Evolutionary conservation across 2,888 invertebrate genomes (phyloP), one percentile per base, ranked within the genome.

Genomic region (Microchrysa polita): DNA sequence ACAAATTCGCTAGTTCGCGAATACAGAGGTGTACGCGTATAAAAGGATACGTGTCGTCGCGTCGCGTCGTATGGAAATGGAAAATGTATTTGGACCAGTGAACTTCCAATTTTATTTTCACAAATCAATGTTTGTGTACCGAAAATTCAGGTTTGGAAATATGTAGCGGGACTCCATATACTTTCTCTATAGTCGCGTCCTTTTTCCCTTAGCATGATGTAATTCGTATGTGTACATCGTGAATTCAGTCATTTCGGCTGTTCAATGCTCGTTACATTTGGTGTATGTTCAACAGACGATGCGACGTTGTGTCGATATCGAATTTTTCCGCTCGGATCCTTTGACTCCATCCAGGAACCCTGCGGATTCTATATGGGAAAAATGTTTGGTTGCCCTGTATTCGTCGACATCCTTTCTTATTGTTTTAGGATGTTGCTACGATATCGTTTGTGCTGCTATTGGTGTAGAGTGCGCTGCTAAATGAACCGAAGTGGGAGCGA

Each of bases 41-140:
- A n/a, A n/a, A n/a, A n/a, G n/a, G n/a, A n/a, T n/a, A n/a, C n/a
- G n/a, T n/a, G n/a, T n/a, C n/a, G n/a, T n/a, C n/a, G n/a, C n/a
- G n/a, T n/a, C n/a, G n/a, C 72, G 60, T 60, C 60, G 48, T 48
- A 72, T 72, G 27, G 40, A 72, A 72, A 72, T 72, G 72, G 72
- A 72, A 72, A 72, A 72, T 52, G 72, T 72, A 72, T 72, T 72
- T 72, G 72, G 72, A 48, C 72, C 72, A 72, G 57, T 72, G 72
- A 72, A 72, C 72, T 72, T 72, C n/a, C 60, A 60, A 72, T 72
- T 72, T 72, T 72, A 72, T 72, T 72, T 72, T 72, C 60, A 71
- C 71, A 72, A 72, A 72, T 72, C 72, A 72, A 60, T 72, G 72
- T 72, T 72, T 72, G 72, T 72, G 72, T 48, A 22, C 72, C 48